Conservation (phyloP, 1,140 invertebrate species). For the Papilio xuthus region DNA sequence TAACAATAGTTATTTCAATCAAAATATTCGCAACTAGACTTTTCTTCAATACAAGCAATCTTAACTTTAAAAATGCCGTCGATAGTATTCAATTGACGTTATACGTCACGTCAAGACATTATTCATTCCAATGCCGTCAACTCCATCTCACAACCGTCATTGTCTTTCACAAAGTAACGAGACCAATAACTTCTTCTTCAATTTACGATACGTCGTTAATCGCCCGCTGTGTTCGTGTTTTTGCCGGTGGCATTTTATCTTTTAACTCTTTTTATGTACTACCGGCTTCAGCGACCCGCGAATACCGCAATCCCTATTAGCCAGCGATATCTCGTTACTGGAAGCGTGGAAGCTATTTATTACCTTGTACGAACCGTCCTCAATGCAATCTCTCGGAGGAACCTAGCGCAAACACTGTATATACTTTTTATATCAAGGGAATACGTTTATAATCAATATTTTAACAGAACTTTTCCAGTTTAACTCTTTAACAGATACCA, state of each 20-base stretch:
- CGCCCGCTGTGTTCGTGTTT: constrained; percentile 53
- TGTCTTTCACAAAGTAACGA: constrained; percentile 68
- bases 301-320: constrained; percentile 67
- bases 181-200: constrained; percentile 69
- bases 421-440: background rate
- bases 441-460: background rate
- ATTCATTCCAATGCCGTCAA: constrained; percentile 61
- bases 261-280: constrained; percentile 38
- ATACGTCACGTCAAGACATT: constrained; percentile 31
- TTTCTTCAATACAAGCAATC: background rate
- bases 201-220: constrained; percentile 67
- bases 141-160: constrained; percentile 69
- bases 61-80: background rate
- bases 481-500: too few species aligned
- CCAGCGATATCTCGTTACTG: constrained; percentile 57
- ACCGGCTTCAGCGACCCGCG: constrained; percentile 54
- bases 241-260: constrained; percentile 34
- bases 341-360: constrained; percentile 53
- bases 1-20: background rate
- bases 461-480: too few species aligned
- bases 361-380: constrained; percentile 49
- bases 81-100: background rate
- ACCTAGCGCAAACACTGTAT: constrained; percentile 3
- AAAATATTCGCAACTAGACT: background rate
- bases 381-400: constrained; percentile 39